phyloP scores from a whole-genome alignment of 2,888 invertebrate species.

The Brachynemurus nebulosus region DNA sequence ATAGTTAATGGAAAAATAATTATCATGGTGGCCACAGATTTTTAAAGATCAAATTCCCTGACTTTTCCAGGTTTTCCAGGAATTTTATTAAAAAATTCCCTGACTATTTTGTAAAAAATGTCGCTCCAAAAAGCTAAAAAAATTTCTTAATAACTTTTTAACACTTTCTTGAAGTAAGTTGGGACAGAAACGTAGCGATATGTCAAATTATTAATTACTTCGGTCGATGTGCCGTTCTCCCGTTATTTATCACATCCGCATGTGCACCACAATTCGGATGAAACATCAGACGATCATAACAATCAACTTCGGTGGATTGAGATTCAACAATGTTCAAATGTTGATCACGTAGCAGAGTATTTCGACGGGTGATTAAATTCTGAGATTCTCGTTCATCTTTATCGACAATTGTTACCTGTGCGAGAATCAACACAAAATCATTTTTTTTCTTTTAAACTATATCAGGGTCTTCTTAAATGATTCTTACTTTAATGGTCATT shows the following conservation, averaged over 20 bases:
- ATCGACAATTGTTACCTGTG: slow-evolving; percentile 71
- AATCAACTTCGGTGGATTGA: slow-evolving; percentile 31
- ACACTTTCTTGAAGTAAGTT: too few species aligned
- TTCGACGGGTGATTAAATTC: slow-evolving; percentile 55
- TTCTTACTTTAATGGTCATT: slow-evolving; percentile 67
- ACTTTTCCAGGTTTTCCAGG: too few species aligned
- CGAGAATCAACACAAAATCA: slow-evolving; percentile 13
- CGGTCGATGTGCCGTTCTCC: slow-evolving; percentile 81
- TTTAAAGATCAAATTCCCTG: too few species aligned
- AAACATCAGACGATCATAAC: slow-evolving; percentile 65
- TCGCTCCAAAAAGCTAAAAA: too few species aligned
- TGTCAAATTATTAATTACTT: slow-evolving; percentile 58
- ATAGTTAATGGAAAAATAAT: too few species aligned
- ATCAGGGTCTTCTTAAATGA: too few species aligned
- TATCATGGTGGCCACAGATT: too few species aligned
- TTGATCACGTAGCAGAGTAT: slow-evolving; percentile 40
- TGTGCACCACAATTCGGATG: slow-evolving; percentile 86
- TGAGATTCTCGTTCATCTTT: slow-evolving; percentile 65
- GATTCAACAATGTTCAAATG: slow-evolving; percentile 30
- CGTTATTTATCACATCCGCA: slow-evolving; percentile 82
- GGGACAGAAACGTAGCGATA: too few species aligned
- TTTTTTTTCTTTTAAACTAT: not conserved
- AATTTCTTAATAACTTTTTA: too few species aligned
- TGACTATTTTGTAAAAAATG: too few species aligned
- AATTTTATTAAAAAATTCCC: too few species aligned